Evolutionary conservation across 2,113 vertebrate genomes (phyloP).

Genomic region (Laticauda laticaudata): DNA sequence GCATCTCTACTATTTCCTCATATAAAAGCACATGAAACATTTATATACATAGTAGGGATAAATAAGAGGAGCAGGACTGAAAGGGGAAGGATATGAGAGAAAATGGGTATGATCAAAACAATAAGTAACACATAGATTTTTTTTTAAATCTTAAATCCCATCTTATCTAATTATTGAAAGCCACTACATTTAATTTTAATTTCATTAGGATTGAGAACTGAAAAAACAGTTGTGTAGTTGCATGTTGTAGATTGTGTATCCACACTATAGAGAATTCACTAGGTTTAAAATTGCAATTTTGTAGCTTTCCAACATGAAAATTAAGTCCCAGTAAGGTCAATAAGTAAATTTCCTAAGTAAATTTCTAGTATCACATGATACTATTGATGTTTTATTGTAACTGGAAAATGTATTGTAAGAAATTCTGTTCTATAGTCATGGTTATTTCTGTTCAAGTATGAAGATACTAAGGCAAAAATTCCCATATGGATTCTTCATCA

Average conservation of each 20-base stretch:
- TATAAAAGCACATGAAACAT: neutral
- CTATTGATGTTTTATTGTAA: neutral
- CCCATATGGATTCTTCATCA: neutral
- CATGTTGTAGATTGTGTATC: neutral
- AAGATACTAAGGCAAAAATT: neutral
- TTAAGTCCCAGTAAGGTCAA: neutral
- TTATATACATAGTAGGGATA: neutral
- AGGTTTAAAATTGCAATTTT: neutral
- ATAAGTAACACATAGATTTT: neutral
- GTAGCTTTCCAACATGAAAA: neutral
- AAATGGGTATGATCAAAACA: neutral
- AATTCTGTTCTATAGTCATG: neutral
- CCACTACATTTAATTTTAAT: neutral
- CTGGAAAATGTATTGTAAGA: neutral
- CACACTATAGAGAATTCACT: neutral
- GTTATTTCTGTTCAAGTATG: neutral
- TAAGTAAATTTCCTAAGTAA: neutral
- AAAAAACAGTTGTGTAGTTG: neutral
- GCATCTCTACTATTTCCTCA: neutral
- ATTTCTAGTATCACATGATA: neutral
- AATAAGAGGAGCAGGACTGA: neutral
- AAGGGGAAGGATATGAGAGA: neutral
- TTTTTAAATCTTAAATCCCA: neutral
- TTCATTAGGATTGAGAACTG: neutral
- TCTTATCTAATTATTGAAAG: neutral